Evolutionary conservation across 1,140 invertebrate genomes (phyloP), one percentile per base, ranked within the genome.

Genomic region (Eumaeus atala): DNA sequence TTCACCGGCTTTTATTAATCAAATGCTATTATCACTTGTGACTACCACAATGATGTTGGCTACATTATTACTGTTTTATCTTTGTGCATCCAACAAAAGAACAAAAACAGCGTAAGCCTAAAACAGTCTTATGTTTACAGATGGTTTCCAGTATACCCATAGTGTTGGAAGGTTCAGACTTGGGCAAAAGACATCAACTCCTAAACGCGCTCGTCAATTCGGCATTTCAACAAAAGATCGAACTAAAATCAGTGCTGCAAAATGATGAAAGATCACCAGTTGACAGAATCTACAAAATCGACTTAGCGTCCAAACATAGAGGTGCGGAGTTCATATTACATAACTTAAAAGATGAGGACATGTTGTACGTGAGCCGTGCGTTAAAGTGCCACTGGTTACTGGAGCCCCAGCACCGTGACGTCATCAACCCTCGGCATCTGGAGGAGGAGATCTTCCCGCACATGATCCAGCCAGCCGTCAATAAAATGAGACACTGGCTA

Each of bases 241-340:
- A 55, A 0, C 59, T 70, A 7, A 16, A 63, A 18, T 54, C 59
- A 16, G 51, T 78, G 12, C 35, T 70, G 18, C 11, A 61, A 36
- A 9, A 63, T 49, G 54, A 67, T 10, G 77, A 84, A 59, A 14
- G 37, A 36, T 62, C 67, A 21, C 58, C 66, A 11, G 49, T 80
- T 12, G 77, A 82, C 47, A 64, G 66, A 51, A 54, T 84, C 10
- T 78, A 80, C 48, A 81, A 84, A 63, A 78, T 84, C 18, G 70
- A 80, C 21, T 35, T 84, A 10, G 78, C 81, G 3, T 71, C 67
- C 11, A 66, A 70, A 51, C 54, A 72, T 14, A 65, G 54, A 51
- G 47, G 79, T 52, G 59, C 74, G 11, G 61, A 77, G n/a, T 84
- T 66, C 48, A 76, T 80, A 17, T 9, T 84, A 12, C 47, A 63